These are phyloP conservation scores for Sander lucioperca DNA, from an alignment of 2,113 vertebrate genomes.

Conservation along the genomic window DNA sequence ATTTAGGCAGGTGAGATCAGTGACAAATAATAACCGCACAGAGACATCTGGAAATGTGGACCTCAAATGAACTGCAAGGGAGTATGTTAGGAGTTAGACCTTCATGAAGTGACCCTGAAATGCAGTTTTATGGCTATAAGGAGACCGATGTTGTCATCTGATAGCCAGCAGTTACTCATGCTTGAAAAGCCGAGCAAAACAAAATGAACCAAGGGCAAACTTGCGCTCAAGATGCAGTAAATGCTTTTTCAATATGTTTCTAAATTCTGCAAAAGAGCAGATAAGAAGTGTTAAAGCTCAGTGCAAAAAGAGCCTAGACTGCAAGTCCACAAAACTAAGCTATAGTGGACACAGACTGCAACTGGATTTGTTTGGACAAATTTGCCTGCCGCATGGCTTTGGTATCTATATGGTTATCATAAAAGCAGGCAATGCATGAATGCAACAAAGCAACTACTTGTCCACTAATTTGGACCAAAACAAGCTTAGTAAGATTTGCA, in stretches of 20 bases:
- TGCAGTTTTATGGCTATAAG: constrained; percentile 23
- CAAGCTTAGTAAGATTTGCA: constrained; percentile 34
- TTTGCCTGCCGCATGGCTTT: constrained; percentile 55
- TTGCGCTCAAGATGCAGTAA: constrained; percentile 15
- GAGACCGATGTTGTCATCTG: constrained; percentile 23
- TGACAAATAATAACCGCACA: not conserved
- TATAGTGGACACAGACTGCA: constrained; percentile 28
- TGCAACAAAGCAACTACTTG: constrained; percentile 36
- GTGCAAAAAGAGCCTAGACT: constrained; percentile 39
- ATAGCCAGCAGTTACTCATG: constrained; percentile 14
- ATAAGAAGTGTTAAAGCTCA: constrained; percentile 14
- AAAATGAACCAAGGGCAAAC: constrained; percentile 32
- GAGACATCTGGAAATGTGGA: not conserved
- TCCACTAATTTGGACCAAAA: constrained; percentile 35
- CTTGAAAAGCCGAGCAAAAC: constrained; percentile 35
- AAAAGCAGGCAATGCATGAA: constrained; percentile 23
- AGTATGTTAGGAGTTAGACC: constrained; percentile 11
- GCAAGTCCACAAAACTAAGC: constrained; percentile 26
- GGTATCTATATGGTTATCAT: constrained; percentile 47
- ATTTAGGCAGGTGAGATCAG: not conserved
- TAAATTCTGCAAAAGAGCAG: constrained; percentile 25
- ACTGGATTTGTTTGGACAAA: constrained; percentile 57
- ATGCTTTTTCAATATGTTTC: constrained; percentile 27
- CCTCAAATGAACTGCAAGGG: constrained; percentile 1
- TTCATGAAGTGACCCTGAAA: constrained; percentile 27